Evolutionary conservation across 1,140 invertebrate species (phyloP).

Genomic region (Patella vulgata): DNA sequence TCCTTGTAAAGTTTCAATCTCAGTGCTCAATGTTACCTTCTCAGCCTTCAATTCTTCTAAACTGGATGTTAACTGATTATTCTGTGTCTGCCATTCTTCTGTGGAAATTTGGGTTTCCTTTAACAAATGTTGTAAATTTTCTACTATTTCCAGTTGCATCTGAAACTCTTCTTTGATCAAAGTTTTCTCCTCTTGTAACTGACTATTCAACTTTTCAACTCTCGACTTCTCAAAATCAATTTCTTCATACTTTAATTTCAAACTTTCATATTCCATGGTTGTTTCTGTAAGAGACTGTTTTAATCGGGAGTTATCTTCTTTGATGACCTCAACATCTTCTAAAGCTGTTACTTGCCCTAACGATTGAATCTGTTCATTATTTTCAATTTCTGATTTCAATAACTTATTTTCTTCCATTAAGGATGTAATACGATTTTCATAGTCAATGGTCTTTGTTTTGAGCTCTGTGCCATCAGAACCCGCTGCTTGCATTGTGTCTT

Average conservation of each 20-base stretch:
- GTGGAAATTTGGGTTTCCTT: constrained; percentile 15
- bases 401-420: constrained; percentile 3
- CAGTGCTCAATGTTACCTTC: constrained; percentile 25
- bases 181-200: background rate
- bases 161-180: constrained; percentile 11
- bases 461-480: background rate
- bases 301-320: no score
- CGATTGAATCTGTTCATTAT: background rate
- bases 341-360: no score
- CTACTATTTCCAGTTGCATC: constrained; percentile 5
- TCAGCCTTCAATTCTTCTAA: constrained; percentile 14
- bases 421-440: constrained; percentile 4
- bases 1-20: constrained; percentile 20
- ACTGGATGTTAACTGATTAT: constrained; percentile 14
- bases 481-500: no score
- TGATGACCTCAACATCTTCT: no score
- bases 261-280: constrained; percentile 2
- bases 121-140: constrained; percentile 21
- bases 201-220: constrained; percentile 5
- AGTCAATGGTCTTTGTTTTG: background rate
- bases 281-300: background rate
- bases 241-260: constrained; percentile 4
- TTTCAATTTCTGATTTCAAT: constrained; percentile 6
- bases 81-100: constrained; percentile 10
- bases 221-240: background rate